Evolutionary conservation across 2,888 invertebrate species (phyloP).

Genomic region (Eupithecia pulchellata): DNA sequence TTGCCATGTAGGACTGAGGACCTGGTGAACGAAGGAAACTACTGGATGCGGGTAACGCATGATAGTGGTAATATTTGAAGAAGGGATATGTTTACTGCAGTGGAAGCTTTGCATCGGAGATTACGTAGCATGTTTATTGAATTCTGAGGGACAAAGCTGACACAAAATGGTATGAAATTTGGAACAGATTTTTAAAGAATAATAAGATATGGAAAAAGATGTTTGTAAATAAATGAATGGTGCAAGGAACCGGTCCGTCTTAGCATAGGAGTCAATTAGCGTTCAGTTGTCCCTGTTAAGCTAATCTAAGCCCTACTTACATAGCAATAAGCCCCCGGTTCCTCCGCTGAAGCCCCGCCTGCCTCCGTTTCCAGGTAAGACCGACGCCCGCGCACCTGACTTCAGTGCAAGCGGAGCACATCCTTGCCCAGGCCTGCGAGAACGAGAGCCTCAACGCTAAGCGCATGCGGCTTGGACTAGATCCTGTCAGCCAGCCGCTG

Average conservation of each 20-base stretch:
- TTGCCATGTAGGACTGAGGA: not conserved
- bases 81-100: not conserved
- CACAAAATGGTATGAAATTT: not conserved
- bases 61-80: not conserved
- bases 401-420: conserved; percentile 98
- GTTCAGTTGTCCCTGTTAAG: not conserved
- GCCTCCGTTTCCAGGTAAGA: conserved; percentile 87
- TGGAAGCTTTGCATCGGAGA: not conserved
- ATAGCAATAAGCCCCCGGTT: conserved; percentile 1
- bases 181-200: not conserved
- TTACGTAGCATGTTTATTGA: not conserved
- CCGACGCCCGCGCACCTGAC: conserved; percentile 98
- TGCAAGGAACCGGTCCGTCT: not conserved
- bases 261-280: not conserved
- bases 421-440: conserved; percentile 97
- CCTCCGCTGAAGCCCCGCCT: not conserved
- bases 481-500: conserved; percentile 96
- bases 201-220: not conserved
- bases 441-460: conserved; percentile 99
- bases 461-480: conserved; percentile 97
- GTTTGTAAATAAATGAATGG: not conserved
- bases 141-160: not conserved
- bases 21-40: not conserved
- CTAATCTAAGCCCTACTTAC: not conserved
- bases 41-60: not conserved